phyloP scores from a whole-genome alignment of 1,140 invertebrate species.

The Agrilus planipennis region DNA sequence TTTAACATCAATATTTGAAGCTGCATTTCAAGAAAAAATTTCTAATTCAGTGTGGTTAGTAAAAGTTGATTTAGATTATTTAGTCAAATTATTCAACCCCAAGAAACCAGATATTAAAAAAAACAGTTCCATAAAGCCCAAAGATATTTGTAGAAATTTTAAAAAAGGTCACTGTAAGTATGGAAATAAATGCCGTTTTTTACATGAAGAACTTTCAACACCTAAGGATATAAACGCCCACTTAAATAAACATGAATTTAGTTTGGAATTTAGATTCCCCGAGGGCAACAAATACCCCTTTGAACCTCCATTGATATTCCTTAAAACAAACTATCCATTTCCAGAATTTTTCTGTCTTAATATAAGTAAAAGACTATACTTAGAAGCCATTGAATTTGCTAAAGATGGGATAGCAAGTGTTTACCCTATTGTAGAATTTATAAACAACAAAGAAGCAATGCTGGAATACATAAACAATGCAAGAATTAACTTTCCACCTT shows the following conservation, averaged over 20 bases:
- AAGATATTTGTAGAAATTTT: constrained; percentile 55
- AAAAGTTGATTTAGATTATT: constrained; percentile 51
- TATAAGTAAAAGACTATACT: constrained; percentile 47
- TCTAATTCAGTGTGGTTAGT: constrained; percentile 52
- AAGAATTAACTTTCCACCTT: constrained; percentile 42
- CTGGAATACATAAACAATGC: constrained; percentile 43
- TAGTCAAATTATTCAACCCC: constrained; percentile 46
- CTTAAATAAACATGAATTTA: constrained; percentile 37
- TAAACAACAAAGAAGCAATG: constrained; percentile 57
- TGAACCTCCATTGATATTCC: constrained; percentile 53
- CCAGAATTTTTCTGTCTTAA: constrained; percentile 48
- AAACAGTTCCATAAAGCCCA: constrained; percentile 32
- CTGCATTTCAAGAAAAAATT: constrained; percentile 51
- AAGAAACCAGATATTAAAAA: constrained; percentile 31
- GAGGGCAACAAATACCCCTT: constrained; percentile 56
- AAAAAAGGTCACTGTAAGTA: constrained; percentile 56
- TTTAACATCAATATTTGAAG: constrained; percentile 61
- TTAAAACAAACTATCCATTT: constrained; percentile 46
- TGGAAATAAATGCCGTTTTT: constrained; percentile 57
- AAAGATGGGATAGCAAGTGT: constrained; percentile 52
- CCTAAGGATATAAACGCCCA: constrained; percentile 29
- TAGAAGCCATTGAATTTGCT: constrained; percentile 50
- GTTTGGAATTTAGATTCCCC: constrained; percentile 62
- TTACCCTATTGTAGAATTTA: constrained; percentile 53
- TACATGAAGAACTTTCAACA: constrained; percentile 44